Base-by-base conservation (phyloP, 2,888 invertebrate genomes). In the Cenopis cana region DNA sequence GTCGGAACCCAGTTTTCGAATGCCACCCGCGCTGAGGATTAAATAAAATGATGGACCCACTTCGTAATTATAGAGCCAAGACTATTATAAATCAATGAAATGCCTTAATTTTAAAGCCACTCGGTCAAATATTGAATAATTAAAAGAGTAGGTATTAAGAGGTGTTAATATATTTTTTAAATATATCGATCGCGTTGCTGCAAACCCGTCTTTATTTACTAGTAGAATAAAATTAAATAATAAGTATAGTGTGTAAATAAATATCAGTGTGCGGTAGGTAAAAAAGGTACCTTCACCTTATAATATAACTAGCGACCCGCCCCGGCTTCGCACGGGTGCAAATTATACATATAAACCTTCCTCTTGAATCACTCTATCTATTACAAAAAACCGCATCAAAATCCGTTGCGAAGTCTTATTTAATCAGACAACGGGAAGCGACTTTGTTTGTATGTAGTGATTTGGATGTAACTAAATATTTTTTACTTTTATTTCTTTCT, bases 41-140 rank as follows among this genome's bases (percentile, higher is more conserved):
- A 20, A 61, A 71, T 60, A 54, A 60, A 69, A 71, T 57, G 55
- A 66, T 52, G 10, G 38, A 41, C 67, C 61, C 55, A 70, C 29
- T 50, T 60, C 55, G 24, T 67, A 71, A 71, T 71, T 71, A 67
- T 46, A 55, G 55, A 46, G 55, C 36, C 55, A 52, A 55, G 52
- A 61, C 54, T 65, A 46, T 65, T 71, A 67, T 67, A 71, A 71
- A 71, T 71, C 71, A 71, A 61, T 67, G 60, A 67, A 67, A 71
- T 33, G 60, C 55, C 46, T 66, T 66, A 66, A 70, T 71, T 71
- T 60, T 60, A 50, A 71, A 61, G 56, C 61, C 61, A 66, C 65
- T 70, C 69, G 59, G 65, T 70, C 65, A 70, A 70, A 70, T 70
- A 70, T 70, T 66, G 59, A 66, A 66, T 66, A 66, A 66, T 66